These are phyloP conservation scores for Pomatorhinus ruficollis DNA, from an alignment of 2,113 vertebrate genomes.

Conservation along the genomic window DNA sequence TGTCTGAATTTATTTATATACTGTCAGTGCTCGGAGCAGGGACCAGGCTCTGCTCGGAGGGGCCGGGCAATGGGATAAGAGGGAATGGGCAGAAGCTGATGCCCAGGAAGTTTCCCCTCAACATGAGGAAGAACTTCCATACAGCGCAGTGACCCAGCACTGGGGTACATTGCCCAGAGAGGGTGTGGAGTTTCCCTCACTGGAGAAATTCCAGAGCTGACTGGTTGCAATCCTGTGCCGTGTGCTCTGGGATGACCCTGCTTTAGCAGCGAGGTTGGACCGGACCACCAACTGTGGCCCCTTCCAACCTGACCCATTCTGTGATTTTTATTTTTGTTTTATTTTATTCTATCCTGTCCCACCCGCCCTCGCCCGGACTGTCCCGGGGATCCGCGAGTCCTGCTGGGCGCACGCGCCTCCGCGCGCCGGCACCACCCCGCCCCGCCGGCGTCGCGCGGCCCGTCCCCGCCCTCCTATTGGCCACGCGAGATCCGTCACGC, in stretches of 20 bases:
- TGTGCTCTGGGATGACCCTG: no score
- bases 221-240: neutral
- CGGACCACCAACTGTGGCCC: neutral
- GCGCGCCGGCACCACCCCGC: neutral
- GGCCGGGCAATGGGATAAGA: neutral
- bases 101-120: neutral
- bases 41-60: neutral
- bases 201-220: neutral
- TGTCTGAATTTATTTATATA: no score
- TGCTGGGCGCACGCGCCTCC: neutral
- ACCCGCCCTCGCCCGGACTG: fast-evolving
- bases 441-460: neutral
- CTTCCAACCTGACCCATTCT: neutral
- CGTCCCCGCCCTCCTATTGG: neutral
- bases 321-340: neutral
- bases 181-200: neutral
- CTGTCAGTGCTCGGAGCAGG: neutral
- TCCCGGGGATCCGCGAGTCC: fast-evolving
- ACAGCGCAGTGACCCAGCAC: fast-evolving
- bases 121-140: neutral
- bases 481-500: neutral
- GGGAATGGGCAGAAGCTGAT: neutral
- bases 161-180: neutral
- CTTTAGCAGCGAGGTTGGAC: neutral
- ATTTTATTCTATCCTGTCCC: neutral